Percentiles rank a stretch among this genome's conserved stretches.
These are phyloP conservation scores for Aphelenchoides fujianensis DNA, from an alignment of 1,140 invertebrate genomes.

Conservation along the genomic window DNA sequence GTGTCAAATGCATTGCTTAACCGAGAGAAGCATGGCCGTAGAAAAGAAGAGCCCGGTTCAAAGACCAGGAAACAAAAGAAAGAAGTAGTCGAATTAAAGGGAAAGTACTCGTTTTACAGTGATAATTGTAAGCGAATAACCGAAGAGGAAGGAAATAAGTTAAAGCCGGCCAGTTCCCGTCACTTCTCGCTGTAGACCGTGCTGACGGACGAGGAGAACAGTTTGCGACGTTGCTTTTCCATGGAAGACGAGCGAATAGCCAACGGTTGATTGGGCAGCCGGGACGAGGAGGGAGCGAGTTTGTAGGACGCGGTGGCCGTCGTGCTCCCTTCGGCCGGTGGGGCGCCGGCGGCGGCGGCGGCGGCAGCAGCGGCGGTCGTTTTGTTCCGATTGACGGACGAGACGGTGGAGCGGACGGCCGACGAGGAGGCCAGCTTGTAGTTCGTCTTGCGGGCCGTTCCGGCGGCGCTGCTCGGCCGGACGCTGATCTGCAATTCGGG, in stretches of 20 bases:
- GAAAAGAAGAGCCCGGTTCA: background rate
- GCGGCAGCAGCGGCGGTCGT: conserved; percentile 20
- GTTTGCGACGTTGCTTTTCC: conserved; percentile 48
- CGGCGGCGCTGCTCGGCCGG: conserved; percentile 27
- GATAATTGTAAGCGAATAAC: conserved; percentile 5
- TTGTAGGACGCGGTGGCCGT: conserved; percentile 12
- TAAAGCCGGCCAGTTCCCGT: background rate
- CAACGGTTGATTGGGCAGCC: conserved; percentile 21
- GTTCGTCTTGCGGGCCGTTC: conserved; percentile 10
- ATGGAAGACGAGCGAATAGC: conserved; percentile 52
- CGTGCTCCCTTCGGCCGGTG: background rate
- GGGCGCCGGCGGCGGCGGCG: no score
- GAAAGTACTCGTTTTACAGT: background rate
- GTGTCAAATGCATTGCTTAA: no score
- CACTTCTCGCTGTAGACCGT: conserved; percentile 46
- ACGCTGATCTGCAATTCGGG: background rate
- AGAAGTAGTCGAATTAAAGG: background rate
- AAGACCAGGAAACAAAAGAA: background rate
- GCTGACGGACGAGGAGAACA: conserved; percentile 48
- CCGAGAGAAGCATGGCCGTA: no score
- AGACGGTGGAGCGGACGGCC: conserved; percentile 15
- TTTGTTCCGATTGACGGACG: conserved; percentile 23
- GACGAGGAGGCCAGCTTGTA: conserved; percentile 22
- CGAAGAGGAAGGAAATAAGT: background rate
- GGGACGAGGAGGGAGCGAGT: conserved; percentile 21